Percentiles rank a stretch among this genome's conserved stretches.
These are phyloP conservation scores for Coreius guichenoti DNA, from an alignment of 2,797 vertebrate species.

Conservation along the genomic window DNA sequence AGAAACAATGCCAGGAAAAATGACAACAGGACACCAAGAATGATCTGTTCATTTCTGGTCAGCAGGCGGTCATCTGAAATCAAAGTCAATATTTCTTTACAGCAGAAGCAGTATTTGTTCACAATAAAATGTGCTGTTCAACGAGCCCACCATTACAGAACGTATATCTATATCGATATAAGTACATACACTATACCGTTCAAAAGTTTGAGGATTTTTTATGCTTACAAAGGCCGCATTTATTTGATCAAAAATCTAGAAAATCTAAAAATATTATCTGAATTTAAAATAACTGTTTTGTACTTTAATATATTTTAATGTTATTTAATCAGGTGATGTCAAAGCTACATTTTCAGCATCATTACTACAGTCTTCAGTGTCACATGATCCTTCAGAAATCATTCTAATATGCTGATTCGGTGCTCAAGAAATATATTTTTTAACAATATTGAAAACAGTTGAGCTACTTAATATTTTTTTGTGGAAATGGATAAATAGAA, in stretches of 20 bases:
- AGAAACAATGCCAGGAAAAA: conserved; percentile 89
- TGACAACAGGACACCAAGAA: conserved; percentile 91
- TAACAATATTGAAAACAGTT: not conserved
- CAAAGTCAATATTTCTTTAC: not conserved
- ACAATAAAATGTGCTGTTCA: not conserved
- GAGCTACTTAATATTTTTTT: not conserved
- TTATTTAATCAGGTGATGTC: not conserved
- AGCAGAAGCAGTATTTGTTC: not conserved
- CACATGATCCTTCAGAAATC: not conserved
- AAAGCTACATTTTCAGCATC: not conserved
- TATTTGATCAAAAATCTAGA: not conserved
- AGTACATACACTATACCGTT: not conserved
- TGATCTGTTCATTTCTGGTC: conserved; percentile 91
- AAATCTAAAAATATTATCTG: not conserved
- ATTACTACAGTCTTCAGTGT: not conserved
- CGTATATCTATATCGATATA: not conserved
- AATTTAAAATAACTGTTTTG: not conserved
- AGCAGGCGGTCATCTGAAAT: conserved; percentile 81
- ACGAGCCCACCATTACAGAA: not conserved
- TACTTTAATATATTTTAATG: not conserved
- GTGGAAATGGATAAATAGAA: not conserved
- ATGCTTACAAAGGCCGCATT: not conserved
- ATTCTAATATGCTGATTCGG: not conserved
- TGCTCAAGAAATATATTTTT: not conserved
- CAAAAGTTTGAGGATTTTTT: not conserved